Base-by-base conservation (phyloP, 2,888 invertebrate species). In the Reticulitermes lucifugus region DNA sequence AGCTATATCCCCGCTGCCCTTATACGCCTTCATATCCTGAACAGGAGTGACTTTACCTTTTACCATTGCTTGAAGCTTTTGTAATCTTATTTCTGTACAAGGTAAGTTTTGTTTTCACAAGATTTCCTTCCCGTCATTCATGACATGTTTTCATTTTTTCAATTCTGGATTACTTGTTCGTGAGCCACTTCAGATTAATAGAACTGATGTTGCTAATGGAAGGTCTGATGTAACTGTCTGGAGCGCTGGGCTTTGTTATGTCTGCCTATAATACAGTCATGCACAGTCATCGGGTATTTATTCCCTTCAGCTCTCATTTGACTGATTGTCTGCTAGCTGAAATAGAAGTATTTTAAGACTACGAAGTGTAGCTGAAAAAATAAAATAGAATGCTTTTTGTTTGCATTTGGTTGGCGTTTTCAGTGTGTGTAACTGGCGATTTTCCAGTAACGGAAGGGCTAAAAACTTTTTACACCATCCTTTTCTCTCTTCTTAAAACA, bases 351-450 rank as follows among this genome's bases (percentile, higher is more conserved):
- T 35, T 35, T 35, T 29, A 71, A 71, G 59, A 18, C 79, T 46
- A 22, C n/a, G n/a, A 79, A 79, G 55, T 59, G 59, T 59, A 59
- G 25, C 12, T 25, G 10, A 35, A 71, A 71, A 41, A 18, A 14
- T 73, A 41, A 73, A 35, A 73, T 5, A 3, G 41, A 9, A 25
- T 73, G 14, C 35, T 73, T 71, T 71, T 71, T 29, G 71, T 71
- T 71, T 29, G 35, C 71, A 29, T 71, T 35, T n/a, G 25, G 71
- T 29, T 73, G n/a, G n/a, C 46, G 43, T 77, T 77, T 77, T 77
- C 46, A 43, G 25, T 77, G 77, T 77, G 77, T 77, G 12, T 29
- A 29, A 59, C 55, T 79, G 79, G 79, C 79, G 79, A 29, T 35
- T 59, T 55, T 79, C 79, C 79, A 79, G 79, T 35, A 10, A 46